Evolutionary conservation across 2,113 vertebrate species (phyloP).

Genomic region (Erinaceus europaeus): DNA sequence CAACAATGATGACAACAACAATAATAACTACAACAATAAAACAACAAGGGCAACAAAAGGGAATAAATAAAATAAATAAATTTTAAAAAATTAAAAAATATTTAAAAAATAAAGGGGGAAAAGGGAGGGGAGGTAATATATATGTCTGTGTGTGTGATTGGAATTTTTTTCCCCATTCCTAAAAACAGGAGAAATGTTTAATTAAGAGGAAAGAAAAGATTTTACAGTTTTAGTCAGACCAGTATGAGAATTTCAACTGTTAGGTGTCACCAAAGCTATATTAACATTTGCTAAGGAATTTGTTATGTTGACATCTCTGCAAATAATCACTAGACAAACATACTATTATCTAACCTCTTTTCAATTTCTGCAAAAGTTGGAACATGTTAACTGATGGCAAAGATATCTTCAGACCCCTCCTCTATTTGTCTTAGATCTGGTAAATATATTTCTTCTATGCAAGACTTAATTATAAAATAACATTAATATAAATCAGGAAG

Average conservation of each 20-base stretch:
- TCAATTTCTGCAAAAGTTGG: not conserved
- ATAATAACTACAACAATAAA: no score
- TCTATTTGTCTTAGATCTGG: constrained; percentile 46
- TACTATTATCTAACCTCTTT: not conserved
- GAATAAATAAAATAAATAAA: no score
- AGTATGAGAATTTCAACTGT: constrained; percentile 21
- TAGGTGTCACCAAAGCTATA: rapidly evolving
- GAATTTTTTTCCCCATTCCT: not conserved
- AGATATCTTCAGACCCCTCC: not conserved
- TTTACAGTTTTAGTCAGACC: not conserved
- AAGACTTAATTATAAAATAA: constrained; percentile 42
- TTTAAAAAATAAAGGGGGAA: no score
- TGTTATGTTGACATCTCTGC: constrained; percentile 15
- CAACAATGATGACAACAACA: no score
- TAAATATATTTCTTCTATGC: not conserved
- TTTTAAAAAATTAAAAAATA: no score
- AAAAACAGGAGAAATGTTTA: not conserved
- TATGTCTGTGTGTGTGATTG: rapidly evolving
- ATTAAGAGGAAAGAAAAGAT: not conserved
- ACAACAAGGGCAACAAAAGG: no score
- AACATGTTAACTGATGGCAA: not conserved
- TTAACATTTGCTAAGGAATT: not conserved
- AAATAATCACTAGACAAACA: not conserved
- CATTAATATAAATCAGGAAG: constrained; percentile 14
- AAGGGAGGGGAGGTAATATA: not conserved